phyloP scores from a whole-genome alignment of 2,888 invertebrate species.

The Eudemis profundana region DNA sequence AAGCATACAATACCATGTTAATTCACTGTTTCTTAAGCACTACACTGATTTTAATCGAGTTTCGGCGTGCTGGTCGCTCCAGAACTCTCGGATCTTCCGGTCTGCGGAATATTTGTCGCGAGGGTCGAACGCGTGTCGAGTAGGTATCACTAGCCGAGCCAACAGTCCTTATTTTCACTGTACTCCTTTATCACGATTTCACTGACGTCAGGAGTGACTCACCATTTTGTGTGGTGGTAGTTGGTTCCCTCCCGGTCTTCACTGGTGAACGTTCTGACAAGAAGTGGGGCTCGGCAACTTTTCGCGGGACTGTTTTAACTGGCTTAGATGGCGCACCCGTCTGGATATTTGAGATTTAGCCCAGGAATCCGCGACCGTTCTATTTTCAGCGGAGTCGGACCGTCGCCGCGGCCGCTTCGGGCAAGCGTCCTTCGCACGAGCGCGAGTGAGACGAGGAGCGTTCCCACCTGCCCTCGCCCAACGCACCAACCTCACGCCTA shows the following conservation, averaged over 20 bases:
- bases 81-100: constrained; percentile 71
- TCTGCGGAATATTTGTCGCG: constrained; percentile 73
- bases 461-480: constrained; percentile 58
- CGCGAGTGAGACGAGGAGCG: constrained; percentile 67
- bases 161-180: constrained; percentile 77
- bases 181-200: constrained; percentile 78
- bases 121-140: constrained; percentile 61
- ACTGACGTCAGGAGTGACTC: constrained; percentile 82
- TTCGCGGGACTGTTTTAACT: constrained; percentile 90
- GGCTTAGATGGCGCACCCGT: constrained; percentile 89
- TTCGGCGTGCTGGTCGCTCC: constrained; percentile 53
- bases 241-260: constrained; percentile 88
- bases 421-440: constrained; percentile 55
- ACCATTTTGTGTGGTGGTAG: constrained; percentile 89
- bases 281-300: constrained; percentile 90
- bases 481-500: constrained; percentile 65
- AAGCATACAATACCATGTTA: constrained; percentile 66
- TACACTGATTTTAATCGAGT: constrained; percentile 65
- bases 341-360: constrained; percentile 87
- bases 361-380: constrained; percentile 85
- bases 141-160: constrained; percentile 67
- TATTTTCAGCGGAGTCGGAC: constrained; percentile 80
- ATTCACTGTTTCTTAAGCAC: constrained; percentile 69
- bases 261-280: constrained; percentile 91
- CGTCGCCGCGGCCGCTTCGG: constrained; percentile 67